Evolutionary conservation across 2,888 invertebrate genomes (phyloP).

Genomic region (Steinernema scapterisci): DNA sequence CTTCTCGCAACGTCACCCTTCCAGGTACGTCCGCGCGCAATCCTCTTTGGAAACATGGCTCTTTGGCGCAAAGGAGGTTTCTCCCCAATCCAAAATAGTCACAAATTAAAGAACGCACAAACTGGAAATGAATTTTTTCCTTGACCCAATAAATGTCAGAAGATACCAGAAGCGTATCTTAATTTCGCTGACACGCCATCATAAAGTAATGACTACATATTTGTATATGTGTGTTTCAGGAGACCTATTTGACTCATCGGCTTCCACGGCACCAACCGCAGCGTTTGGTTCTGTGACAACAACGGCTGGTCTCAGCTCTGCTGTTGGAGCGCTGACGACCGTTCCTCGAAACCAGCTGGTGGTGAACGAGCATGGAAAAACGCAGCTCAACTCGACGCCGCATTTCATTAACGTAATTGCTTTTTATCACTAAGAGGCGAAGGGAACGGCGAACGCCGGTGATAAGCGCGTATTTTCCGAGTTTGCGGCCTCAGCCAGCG

Average conservation of each 20-base stretch:
- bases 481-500: background rate
- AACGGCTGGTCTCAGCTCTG: background rate
- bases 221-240: background rate
- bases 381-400: conserved; percentile 21
- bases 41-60: background rate
- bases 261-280: background rate
- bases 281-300: background rate
- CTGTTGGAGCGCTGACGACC: background rate
- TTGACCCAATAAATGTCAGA: no score
- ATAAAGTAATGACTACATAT: conserved; percentile 17
- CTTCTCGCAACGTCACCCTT: background rate
- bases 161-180: background rate
- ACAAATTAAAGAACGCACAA: no score
- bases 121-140: no score
- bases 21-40: background rate
- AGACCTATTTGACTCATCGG: background rate
- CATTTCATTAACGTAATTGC: conserved; percentile 31
- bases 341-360: conserved; percentile 26
- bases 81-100: no score
- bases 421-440: background rate
- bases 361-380: conserved; percentile 21
- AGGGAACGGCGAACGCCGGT: background rate
- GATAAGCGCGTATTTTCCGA: conserved; percentile 4
- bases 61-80: no score
- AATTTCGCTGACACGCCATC: background rate